Conservation (phyloP, 2,797 vertebrate species). For the Lithobates sylvaticus region DNA sequence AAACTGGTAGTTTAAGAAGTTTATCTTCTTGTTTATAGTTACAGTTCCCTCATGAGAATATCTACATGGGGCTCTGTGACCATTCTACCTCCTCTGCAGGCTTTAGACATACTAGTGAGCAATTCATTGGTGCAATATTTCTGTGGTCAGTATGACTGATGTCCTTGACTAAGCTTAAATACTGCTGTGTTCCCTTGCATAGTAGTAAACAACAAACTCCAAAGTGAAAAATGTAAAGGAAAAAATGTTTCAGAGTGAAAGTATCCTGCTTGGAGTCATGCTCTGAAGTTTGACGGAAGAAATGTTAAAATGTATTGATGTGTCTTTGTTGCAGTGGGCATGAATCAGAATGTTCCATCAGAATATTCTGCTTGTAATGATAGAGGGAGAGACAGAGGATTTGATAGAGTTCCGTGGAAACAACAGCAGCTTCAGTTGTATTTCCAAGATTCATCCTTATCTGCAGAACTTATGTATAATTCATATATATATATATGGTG, state of each 20-base stretch:
- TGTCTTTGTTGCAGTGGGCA: not conserved
- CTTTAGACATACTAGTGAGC: not conserved
- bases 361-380: conserved; percentile 26
- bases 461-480: not conserved
- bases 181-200: not conserved
- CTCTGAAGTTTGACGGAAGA: conserved; percentile 29
- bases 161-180: not conserved
- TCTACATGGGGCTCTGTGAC: not conserved
- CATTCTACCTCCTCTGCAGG: not conserved
- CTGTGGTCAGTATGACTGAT: not conserved
- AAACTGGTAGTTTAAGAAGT: not conserved
- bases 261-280: conserved; percentile 7
- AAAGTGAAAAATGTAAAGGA: conserved; percentile 10
- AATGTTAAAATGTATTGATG: conserved; percentile 5
- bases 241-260: conserved; percentile 21
- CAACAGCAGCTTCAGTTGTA: not conserved
- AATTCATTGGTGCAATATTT: not conserved
- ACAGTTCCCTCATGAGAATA: not conserved
- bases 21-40: not conserved
- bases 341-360: conserved; percentile 28
- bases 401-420: not conserved
- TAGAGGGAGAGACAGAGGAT: not conserved
- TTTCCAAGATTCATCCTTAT: not conserved
- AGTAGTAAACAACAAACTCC: conserved; percentile 14
- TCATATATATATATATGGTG: not conserved